Conservation (phyloP, 2,113 vertebrate genomes). For the Syrmaticus mikado region DNA sequence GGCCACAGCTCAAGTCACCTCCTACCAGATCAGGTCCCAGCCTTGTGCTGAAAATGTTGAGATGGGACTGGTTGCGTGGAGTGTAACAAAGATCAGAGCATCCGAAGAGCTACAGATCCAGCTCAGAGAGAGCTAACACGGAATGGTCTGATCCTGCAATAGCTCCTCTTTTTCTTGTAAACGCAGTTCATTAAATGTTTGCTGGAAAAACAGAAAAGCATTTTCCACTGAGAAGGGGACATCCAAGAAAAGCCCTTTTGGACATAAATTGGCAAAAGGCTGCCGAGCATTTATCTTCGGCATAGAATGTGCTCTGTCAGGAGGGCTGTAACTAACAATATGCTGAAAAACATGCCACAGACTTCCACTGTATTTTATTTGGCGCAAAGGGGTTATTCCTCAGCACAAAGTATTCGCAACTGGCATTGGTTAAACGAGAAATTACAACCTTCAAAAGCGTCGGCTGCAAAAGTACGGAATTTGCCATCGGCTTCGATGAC, state of each 20-base stretch:
- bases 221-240: slow-evolving; percentile 72
- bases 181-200: slow-evolving; percentile 69
- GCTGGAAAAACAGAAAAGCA: slow-evolving; percentile 75
- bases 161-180: slow-evolving; percentile 49
- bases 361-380: slow-evolving; percentile 80
- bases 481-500: slow-evolving; percentile 69
- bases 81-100: neutral
- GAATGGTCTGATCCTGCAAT: slow-evolving; percentile 14
- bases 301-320: slow-evolving; percentile 80
- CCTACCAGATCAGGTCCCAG: neutral
- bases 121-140: neutral
- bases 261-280: slow-evolving; percentile 71
- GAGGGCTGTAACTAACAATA: slow-evolving; percentile 79
- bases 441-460: slow-evolving; percentile 78
- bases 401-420: slow-evolving; percentile 77
- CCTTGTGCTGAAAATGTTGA: neutral
- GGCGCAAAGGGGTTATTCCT: slow-evolving; percentile 76
- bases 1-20: neutral
- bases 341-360: slow-evolving; percentile 77
- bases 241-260: slow-evolving; percentile 77
- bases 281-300: slow-evolving; percentile 76
- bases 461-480: slow-evolving; percentile 76
- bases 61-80: accelerated
- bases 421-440: slow-evolving; percentile 79
- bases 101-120: neutral